phyloP scores from a whole-genome alignment of 2,113 vertebrate species.

The Arizona elegans region DNA sequence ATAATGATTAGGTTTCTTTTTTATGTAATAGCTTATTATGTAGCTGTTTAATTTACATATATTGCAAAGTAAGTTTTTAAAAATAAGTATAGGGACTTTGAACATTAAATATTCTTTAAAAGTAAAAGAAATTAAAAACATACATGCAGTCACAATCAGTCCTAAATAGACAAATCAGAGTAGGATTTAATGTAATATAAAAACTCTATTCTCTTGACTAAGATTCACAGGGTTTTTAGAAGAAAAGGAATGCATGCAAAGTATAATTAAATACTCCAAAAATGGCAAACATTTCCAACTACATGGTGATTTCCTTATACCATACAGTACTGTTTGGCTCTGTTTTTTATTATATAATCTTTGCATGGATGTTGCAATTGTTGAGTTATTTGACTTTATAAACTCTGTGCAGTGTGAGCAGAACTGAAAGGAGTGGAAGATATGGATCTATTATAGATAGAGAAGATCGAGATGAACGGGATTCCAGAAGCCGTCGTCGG shows the following conservation, averaged over 20 bases:
- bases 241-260: not conserved
- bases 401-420: slow-evolving; percentile 77
- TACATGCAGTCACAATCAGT: not conserved
- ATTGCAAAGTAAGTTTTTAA: not conserved
- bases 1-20: not conserved
- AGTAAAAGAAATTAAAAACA: not conserved
- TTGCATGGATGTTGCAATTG: not conserved
- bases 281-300: not conserved
- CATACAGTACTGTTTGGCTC: not conserved
- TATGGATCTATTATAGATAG: slow-evolving; percentile 90
- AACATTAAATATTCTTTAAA: not conserved
- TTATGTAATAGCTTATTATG: not conserved
- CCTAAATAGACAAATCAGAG: not conserved
- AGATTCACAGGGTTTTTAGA: not conserved
- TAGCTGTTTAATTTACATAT: not conserved
- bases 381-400: slow-evolving; percentile 5
- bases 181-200: not conserved
- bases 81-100: not conserved
- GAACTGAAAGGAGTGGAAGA: slow-evolving; percentile 92
- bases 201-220: not conserved
- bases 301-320: not conserved
- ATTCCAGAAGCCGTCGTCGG: slow-evolving; percentile 79
- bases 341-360: not conserved
- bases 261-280: not conserved
- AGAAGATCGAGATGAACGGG: slow-evolving; percentile 84